Conservation (phyloP, 2,113 vertebrate genomes). For the Emydocephalus ijimae region DNA sequence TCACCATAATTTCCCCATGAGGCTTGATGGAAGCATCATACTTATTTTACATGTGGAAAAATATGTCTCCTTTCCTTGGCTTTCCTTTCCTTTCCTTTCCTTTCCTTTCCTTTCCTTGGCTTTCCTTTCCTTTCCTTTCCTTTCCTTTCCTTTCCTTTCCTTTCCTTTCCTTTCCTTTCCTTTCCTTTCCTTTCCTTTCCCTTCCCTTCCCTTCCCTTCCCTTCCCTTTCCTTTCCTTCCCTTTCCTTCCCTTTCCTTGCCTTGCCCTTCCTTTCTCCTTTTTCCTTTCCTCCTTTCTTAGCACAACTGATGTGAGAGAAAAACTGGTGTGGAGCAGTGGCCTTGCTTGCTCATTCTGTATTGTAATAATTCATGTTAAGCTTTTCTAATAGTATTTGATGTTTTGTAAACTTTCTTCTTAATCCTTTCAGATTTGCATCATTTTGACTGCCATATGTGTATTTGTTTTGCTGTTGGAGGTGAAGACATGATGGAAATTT, state of each 20-base stretch:
- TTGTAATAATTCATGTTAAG: constrained; percentile 21
- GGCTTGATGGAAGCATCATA: not conserved
- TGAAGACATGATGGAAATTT: constrained; percentile 21
- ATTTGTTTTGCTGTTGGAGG: constrained; percentile 19
- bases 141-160: too few species aligned
- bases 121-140: too few species aligned
- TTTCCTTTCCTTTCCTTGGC: not conserved
- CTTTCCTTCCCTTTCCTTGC: not conserved
- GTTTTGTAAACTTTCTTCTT: not conserved
- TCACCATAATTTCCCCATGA: not conserved
- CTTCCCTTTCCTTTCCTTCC: too few species aligned
- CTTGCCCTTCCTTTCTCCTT: too few species aligned
- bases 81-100: too few species aligned
- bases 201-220: too few species aligned
- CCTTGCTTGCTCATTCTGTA: not conserved
- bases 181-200: too few species aligned
- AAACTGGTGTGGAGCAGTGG: not conserved
- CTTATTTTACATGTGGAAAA: not conserved
- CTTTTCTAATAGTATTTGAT: constrained; percentile 28
- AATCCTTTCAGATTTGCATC: constrained; percentile 24
- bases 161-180: not conserved
- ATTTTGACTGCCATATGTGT: constrained; percentile 12
- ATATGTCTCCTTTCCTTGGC: not conserved
- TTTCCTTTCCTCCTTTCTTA: not conserved
- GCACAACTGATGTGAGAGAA: not conserved